Conservation (phyloP, 53 echinoderm and acorn worm species). For the Apostichopus leukothele region DNA sequence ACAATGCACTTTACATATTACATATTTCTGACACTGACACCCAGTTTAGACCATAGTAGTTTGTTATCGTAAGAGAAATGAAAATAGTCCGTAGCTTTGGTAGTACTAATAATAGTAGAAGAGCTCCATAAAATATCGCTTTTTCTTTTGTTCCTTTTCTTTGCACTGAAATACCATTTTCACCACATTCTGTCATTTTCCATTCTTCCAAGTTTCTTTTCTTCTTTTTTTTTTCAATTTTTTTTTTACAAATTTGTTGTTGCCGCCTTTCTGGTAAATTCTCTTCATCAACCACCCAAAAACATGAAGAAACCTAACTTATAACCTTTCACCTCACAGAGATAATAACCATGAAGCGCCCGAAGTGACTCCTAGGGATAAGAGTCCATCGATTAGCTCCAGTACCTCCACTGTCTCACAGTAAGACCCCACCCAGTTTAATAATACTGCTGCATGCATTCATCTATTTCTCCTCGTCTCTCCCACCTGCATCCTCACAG, state of each 20-base stretch:
- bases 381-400: constrained; percentile 72
- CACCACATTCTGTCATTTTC: neutral
- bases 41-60: too few species aligned
- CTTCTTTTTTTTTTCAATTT: neutral
- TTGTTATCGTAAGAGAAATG: too few species aligned
- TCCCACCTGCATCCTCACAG: neutral
- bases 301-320: constrained; percentile 16
- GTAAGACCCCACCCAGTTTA: constrained; percentile 23
- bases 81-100: neutral
- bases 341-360: constrained; percentile 62
- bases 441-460: neutral
- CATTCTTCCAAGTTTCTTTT: neutral
- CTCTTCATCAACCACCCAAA: neutral
- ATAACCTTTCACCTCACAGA: constrained; percentile 52
- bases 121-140: neutral
- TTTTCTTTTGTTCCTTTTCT: neutral
- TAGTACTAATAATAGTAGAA: neutral
- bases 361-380: constrained; percentile 49
- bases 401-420: constrained; percentile 69
- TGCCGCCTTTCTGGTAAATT: neutral
- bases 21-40: too few species aligned
- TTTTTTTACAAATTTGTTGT: neutral
- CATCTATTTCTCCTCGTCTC: neutral
- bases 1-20: too few species aligned
- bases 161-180: neutral